Conservation (phyloP, 2,888 invertebrate genomes). For the Zygaena filipendulae region DNA sequence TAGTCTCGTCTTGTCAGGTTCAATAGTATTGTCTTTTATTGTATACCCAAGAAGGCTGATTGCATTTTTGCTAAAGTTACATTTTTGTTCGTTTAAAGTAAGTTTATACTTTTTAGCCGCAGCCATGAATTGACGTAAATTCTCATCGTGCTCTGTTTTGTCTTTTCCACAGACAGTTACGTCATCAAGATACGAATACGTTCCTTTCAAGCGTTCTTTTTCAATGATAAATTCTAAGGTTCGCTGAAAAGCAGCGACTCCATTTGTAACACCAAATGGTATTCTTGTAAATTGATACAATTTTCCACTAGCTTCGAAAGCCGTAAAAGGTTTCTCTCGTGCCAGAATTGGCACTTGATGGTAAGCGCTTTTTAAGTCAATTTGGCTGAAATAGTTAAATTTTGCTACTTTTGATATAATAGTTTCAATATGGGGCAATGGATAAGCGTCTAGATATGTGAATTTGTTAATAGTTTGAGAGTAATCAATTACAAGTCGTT, state of each 20-base stretch:
- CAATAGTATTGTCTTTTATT: slow-evolving; percentile 10
- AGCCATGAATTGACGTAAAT: slow-evolving; percentile 8
- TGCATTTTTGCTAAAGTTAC: slow-evolving; percentile 5
- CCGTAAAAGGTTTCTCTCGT: slow-evolving; percentile 6
- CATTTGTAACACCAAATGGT: slow-evolving; percentile 11
- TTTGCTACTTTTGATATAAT: slow-evolving; percentile 9
- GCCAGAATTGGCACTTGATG: slow-evolving; percentile 9
- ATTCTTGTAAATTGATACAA: slow-evolving; percentile 8
- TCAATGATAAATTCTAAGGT: slow-evolving; percentile 9
- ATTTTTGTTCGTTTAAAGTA: slow-evolving; percentile 7
- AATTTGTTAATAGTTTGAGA: slow-evolving; percentile 19
- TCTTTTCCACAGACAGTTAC: slow-evolving; percentile 14
- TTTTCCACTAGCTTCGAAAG: slow-evolving; percentile 9
- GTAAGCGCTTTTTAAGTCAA: slow-evolving; percentile 10
- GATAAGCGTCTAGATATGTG: slow-evolving; percentile 17
- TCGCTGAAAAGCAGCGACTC: slow-evolving; percentile 10
- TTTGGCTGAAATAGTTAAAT: slow-evolving; percentile 7
- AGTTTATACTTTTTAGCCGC: slow-evolving; percentile 8
- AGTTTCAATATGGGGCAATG: slow-evolving; percentile 15
- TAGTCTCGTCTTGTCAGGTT: slow-evolving; percentile 12
- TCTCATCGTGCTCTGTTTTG: slow-evolving; percentile 11
- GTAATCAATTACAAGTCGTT: slow-evolving; percentile 19
- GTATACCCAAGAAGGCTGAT: slow-evolving; percentile 13
- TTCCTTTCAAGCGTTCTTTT: slow-evolving; percentile 10
- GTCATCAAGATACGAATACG: slow-evolving; percentile 16